Base-by-base conservation (phyloP, 1,140 invertebrate genomes). In the Pararge aegeria region DNA sequence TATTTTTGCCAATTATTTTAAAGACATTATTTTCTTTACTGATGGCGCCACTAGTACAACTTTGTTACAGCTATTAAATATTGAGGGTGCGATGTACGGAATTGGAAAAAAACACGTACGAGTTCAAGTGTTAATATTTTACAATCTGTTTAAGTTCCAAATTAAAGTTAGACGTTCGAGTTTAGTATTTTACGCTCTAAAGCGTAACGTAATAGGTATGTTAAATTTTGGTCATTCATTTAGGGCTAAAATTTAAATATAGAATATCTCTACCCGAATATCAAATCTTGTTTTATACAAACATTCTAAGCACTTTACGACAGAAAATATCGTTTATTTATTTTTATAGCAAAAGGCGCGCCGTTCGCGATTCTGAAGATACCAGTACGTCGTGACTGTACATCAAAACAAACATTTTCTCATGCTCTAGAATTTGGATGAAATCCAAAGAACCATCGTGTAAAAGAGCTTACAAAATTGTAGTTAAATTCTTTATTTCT, bases 391-490 rank as follows among this genome's bases (percentile, higher is more conserved):
- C 56, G 59, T 65, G 48, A 65, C 59, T 57, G 56, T 71, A 71
- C 53, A 65, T 71, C 65, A 68, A 63, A 71, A 71, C 62, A 59
- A 57, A 57, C 60, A 38, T 68, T 64, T 62, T 56, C 61, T 49
- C 51, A 53, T 50, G 27, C 38, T 62, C 42, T 55, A 61, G 62
- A 56, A 49, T 68, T 71, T 71, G 68, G 68, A 68, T 49, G 57
- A 37, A 40, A 18, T 68, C 68, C 68, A 71, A 60, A 71, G 56
- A 50, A 42, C 37, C 29, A 52, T 46, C 54, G 24, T 27, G 16
- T 42, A 55, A 48, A 51, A 40, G 29, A 34, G 54, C 12, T 48
- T 46, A 46, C 15, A 40, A 18, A 49, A 57, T 57, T 38, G 55
- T 60, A 68, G 68, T 68, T 58, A 67, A 70, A 72, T 64, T 62